These are phyloP conservation scores for Phoenicopterus ruber DNA, from an alignment of 2,113 vertebrate species.

Conservation along the genomic window DNA sequence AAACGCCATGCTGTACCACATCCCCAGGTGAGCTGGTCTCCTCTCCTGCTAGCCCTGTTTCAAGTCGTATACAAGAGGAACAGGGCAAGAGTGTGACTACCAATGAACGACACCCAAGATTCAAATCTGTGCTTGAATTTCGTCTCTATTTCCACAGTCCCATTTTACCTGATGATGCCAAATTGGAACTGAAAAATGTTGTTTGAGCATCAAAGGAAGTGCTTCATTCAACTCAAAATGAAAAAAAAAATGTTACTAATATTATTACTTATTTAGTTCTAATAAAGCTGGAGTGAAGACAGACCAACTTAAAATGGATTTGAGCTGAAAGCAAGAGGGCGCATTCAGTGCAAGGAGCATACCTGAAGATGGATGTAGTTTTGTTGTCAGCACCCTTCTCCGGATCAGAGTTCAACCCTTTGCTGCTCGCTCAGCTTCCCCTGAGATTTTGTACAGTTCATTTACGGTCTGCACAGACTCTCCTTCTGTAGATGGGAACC, in stretches of 20 bases:
- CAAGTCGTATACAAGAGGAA: background rate
- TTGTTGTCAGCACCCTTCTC: background rate
- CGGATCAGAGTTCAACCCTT: background rate
- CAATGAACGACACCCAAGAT: background rate
- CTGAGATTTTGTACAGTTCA: background rate
- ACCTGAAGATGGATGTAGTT: background rate
- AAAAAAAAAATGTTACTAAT: background rate
- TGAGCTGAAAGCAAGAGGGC: background rate
- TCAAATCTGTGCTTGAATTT: background rate
- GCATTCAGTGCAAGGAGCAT: background rate
- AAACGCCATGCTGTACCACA: accelerated
- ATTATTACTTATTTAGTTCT: background rate
- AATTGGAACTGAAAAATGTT: background rate
- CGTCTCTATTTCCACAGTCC: background rate
- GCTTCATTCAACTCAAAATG: background rate
- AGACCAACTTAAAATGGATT: background rate
- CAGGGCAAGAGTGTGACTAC: background rate
- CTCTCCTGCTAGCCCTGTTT: background rate
- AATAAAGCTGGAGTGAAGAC: background rate
- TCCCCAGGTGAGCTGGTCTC: background rate
- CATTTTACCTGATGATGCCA: background rate
- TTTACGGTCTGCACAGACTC: background rate
- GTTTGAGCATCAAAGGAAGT: background rate
- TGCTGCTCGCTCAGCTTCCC: background rate
- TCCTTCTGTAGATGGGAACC: background rate